Conservation (phyloP, 2,797 vertebrate species). For the Thunnus albacares region DNA sequence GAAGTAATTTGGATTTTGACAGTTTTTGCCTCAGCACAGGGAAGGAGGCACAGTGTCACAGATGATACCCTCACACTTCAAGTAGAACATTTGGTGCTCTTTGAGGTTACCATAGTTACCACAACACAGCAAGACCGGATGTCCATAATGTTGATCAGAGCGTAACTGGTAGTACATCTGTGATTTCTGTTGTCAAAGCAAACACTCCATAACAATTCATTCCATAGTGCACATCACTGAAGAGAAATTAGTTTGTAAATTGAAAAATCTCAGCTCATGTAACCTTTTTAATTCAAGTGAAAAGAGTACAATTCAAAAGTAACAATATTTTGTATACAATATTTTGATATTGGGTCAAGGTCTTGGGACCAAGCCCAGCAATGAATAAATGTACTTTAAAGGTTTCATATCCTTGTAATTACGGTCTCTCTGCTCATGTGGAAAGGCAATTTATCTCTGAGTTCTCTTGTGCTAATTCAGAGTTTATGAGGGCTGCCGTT, state of each 20-base stretch:
- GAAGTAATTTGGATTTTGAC: conserved; percentile 49
- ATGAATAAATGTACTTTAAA: conserved; percentile 53
- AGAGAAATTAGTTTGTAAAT: conserved; percentile 15
- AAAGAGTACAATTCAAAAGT: neutral
- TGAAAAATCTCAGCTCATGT: conserved; percentile 24
- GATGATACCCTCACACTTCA: conserved; percentile 82
- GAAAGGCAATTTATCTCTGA: conserved; percentile 52
- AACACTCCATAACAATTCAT: conserved; percentile 26
- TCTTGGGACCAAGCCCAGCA: conserved; percentile 41
- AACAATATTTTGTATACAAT: conserved; percentile 19
- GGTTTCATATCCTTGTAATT: conserved; percentile 67
- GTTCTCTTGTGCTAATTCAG: conserved; percentile 62
- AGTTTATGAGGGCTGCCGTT: conserved; percentile 67
- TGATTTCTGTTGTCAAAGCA: conserved; percentile 62
- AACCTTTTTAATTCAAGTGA: conserved; percentile 19
- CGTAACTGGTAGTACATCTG: conserved; percentile 63
- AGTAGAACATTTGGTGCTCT: conserved; percentile 83
- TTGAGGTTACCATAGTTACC: conserved; percentile 87
- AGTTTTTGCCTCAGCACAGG: conserved; percentile 42
- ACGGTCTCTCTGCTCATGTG: conserved; percentile 49
- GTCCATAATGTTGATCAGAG: conserved; percentile 81
- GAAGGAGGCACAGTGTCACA: conserved; percentile 67
- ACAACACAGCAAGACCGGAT: conserved; percentile 82
- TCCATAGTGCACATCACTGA: conserved; percentile 13
- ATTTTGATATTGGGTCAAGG: conserved; percentile 20